phyloP scores from a whole-genome alignment of 2,113 vertebrate species.

The Corythaeola cristata region DNA sequence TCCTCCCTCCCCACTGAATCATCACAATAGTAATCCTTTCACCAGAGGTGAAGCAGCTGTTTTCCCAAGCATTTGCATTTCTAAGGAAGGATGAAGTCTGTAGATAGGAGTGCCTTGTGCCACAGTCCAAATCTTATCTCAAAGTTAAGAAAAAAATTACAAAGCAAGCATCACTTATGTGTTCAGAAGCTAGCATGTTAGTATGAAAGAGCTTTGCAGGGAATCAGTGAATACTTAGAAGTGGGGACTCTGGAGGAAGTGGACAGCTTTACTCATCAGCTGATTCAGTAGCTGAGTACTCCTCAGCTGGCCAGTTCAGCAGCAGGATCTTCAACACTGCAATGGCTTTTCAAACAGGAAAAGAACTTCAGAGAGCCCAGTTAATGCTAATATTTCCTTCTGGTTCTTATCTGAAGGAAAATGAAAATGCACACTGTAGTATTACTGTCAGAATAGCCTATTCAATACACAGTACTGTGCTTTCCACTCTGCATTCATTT shows the following conservation, averaged over 20 bases:
- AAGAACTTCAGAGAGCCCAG: constrained; percentile 34
- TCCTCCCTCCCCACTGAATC: neutral
- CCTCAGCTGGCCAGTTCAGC: constrained; percentile 41
- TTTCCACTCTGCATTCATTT: neutral
- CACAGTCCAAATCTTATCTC: neutral
- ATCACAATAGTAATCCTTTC: neutral
- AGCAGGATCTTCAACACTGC: constrained; percentile 38
- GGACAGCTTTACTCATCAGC: constrained; percentile 53
- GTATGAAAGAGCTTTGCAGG: neutral
- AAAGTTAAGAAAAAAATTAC: neutral
- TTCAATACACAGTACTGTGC: neutral
- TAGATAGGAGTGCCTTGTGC: neutral
- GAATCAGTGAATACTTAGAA: constrained; percentile 35
- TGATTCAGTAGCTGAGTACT: constrained; percentile 59
- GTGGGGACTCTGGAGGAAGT: constrained; percentile 2
- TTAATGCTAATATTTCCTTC: constrained; percentile 45
- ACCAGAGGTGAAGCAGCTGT: neutral
- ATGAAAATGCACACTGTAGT: constrained; percentile 6
- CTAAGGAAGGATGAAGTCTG: neutral
- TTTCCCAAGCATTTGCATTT: neutral
- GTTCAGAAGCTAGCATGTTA: neutral
- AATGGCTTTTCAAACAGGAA: constrained; percentile 42
- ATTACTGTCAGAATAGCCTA: neutral
- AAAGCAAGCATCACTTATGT: neutral
- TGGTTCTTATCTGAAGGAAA: constrained; percentile 45